These are phyloP conservation scores for Teleiodes luculella DNA, from an alignment of 2,888 invertebrate genomes.

Conservation along the genomic window DNA sequence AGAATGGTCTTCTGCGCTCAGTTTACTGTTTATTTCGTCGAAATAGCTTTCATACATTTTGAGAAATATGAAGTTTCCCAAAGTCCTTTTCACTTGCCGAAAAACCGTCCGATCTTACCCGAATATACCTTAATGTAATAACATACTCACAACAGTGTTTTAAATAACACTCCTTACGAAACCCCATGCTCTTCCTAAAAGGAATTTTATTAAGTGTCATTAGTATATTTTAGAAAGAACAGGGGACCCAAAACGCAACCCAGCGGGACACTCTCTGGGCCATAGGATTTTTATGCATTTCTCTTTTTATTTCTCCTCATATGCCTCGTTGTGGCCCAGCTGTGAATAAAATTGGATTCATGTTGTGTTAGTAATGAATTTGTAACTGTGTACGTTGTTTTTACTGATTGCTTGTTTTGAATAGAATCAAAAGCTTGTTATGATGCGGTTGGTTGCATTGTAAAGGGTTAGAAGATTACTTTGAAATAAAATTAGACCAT, in stretches of 20 bases:
- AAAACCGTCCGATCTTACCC: no score
- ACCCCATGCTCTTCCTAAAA: constrained; percentile 42
- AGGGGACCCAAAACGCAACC: constrained; percentile 43
- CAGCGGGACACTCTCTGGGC: constrained; percentile 52
- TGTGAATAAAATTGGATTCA: constrained; percentile 71
- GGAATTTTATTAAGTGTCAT: constrained; percentile 68
- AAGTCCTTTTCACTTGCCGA: no score
- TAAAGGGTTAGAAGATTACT: background rate
- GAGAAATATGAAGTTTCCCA: no score
- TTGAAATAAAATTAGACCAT: no score
- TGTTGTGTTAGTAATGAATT: constrained; percentile 65
- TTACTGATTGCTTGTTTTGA: constrained; percentile 36
- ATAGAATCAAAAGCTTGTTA: constrained; percentile 32
- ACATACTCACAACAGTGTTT: constrained; percentile 2
- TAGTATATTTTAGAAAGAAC: constrained; percentile 60
- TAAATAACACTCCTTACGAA: constrained; percentile 20
- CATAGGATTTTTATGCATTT: constrained; percentile 40
- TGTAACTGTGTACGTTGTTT: constrained; percentile 46
- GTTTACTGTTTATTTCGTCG: no score
- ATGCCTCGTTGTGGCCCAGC: constrained; percentile 64
- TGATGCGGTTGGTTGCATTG: background rate
- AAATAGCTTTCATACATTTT: no score
- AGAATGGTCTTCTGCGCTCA: no score
- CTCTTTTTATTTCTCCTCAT: constrained; percentile 39
- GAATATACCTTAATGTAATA: no score